Conservation (phyloP, 1,140 invertebrate species). For the Chionoecetes opilio region DNA sequence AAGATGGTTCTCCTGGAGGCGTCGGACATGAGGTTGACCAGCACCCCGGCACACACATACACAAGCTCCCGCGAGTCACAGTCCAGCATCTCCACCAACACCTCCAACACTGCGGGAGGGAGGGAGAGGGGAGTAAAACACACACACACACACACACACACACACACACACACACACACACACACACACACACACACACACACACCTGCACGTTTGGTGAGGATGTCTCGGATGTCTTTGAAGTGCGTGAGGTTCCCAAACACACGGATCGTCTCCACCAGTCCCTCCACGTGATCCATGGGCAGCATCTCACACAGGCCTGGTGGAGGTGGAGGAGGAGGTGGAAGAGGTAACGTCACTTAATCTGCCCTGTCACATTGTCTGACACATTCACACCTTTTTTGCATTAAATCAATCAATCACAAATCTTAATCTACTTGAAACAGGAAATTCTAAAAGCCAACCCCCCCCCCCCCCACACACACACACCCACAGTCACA, state of each 20-base stretch:
- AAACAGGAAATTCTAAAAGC: too few species aligned
- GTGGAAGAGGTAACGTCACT: too few species aligned
- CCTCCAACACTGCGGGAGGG: slow-evolving; percentile 84
- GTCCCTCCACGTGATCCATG: slow-evolving; percentile 85
- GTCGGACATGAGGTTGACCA: slow-evolving; percentile 89
- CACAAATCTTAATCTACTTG: too few species aligned
- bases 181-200: neutral
- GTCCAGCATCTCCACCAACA: slow-evolving; percentile 85
- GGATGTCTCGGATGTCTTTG: slow-evolving; percentile 85
- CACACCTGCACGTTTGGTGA: slow-evolving; percentile 81
- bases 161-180: neutral
- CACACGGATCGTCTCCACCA: slow-evolving; percentile 87
- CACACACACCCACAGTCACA: too few species aligned
- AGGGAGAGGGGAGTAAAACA: slow-evolving; percentile 49
- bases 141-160: too few species aligned
- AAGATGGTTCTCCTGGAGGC: slow-evolving; percentile 86
- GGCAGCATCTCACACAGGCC: slow-evolving; percentile 85
- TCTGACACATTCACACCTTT: too few species aligned
- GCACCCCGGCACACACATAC: slow-evolving; percentile 87
- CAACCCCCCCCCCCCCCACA: too few species aligned
- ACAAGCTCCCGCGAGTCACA: slow-evolving; percentile 86
- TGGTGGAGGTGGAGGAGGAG: slow-evolving; percentile 65
- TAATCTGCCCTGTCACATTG: too few species aligned
- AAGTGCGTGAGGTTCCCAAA: slow-evolving; percentile 88
- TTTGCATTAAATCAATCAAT: too few species aligned